Conservation (phyloP, 2,113 vertebrate species). For the Lagenorhynchus albirostris region DNA sequence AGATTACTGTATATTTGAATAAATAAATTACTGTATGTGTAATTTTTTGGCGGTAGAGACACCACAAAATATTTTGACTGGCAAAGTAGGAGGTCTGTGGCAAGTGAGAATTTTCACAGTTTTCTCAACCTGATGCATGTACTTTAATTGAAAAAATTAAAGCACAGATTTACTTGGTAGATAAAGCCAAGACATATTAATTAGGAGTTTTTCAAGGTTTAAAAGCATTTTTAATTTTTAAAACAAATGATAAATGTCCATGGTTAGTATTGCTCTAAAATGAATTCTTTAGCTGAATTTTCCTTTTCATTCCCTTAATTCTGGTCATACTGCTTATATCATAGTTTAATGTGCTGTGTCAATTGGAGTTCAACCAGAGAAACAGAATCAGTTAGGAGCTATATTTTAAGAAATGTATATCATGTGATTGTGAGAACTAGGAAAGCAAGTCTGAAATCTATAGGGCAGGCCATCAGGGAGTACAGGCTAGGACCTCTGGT, state of each 20-base stretch:
- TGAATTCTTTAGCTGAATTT: not conserved
- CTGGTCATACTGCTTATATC: not conserved
- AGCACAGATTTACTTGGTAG: not conserved
- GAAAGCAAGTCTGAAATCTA: not conserved
- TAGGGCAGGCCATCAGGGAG: not conserved
- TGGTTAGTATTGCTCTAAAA: not conserved
- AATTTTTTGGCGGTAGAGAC: not conserved
- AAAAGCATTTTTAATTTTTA: not conserved
- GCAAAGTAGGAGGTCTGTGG: not conserved
- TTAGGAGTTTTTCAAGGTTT: not conserved
- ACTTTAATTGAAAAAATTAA: conserved; percentile 45
- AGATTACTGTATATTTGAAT: not conserved
- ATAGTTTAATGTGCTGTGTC: not conserved
- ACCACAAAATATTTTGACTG: not conserved
- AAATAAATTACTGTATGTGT: not conserved
- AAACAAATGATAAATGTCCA: not conserved
- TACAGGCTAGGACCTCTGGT: not conserved
- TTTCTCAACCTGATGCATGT: not conserved
- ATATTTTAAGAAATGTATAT: not conserved
- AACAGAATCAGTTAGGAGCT: not conserved
- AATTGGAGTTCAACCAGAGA: not conserved
- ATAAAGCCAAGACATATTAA: conserved; percentile 8
- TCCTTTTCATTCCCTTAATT: not conserved
- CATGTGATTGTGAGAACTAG: not conserved
- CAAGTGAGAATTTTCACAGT: conserved; percentile 19